A percentile compares a stretch with the other conserved stretches of the same genome.
These are phyloP conservation scores for Brienomyrus brachyistius DNA, from an alignment of 2,113 vertebrate species.

Conservation along the genomic window DNA sequence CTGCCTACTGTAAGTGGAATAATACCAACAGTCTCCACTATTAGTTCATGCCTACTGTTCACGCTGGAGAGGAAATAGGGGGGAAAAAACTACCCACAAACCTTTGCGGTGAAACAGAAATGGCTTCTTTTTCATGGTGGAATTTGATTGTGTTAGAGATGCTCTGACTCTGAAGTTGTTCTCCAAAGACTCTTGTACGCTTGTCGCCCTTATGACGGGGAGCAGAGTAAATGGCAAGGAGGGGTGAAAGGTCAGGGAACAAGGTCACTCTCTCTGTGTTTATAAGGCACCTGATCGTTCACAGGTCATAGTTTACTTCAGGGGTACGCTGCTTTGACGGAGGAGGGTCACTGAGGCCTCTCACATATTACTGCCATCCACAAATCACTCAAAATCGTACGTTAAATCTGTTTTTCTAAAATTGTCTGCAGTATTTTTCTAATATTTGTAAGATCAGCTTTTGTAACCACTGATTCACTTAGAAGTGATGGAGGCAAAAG, in stretches of 20 bases:
- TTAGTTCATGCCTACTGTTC: neutral
- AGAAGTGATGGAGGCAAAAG: neutral
- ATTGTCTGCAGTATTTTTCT: neutral
- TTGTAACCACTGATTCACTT: neutral
- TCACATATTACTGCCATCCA: neutral
- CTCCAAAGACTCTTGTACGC: slow-evolving; percentile 4
- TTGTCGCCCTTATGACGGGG: neutral
- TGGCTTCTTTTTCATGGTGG: neutral
- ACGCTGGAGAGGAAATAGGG: neutral
- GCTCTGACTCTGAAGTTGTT: neutral
- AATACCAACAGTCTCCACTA: neutral
- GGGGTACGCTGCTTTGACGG: neutral
- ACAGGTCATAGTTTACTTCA: neutral
- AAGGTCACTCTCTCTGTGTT: slow-evolving; percentile 6
- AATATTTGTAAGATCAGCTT: neutral
- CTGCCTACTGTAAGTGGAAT: neutral
- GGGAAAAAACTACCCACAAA: neutral
- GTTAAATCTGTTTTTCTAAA: neutral
- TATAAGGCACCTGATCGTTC: neutral
- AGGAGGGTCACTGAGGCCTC: neutral
- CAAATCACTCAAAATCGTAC: neutral
- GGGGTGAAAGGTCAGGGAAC: slow-evolving; percentile 14
- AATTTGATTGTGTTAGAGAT: neutral
- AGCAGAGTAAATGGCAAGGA: neutral
- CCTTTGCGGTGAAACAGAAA: neutral